Base-by-base conservation (phyloP, 2,888 invertebrate genomes). In the Graphium colonna region DNA sequence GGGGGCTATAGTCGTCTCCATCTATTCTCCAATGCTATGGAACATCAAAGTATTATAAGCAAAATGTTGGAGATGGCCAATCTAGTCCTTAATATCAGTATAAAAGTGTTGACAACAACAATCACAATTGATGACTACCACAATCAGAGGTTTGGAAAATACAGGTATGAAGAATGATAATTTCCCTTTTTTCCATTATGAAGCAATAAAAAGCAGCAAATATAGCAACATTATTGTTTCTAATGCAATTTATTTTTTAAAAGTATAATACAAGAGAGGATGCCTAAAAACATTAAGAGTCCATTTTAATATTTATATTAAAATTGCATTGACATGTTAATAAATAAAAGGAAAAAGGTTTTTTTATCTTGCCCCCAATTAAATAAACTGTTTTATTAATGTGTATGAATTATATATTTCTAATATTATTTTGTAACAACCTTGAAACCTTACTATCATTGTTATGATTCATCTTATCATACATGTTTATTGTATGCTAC, bases 1-100 rank as follows among this genome's bases (percentile, higher is more conserved):
- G 97, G 97, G 46, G 97, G 97, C 5, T 98, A 97, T 77, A 96
- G 96, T 60, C 91, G 98, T 51, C 88, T 98, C 64, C 98, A 98
- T 79, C 86, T 98, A 61, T 98, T 99, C 84, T 95, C 96, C 51
- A 85, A 85, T 64, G 93, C 96, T 1, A 91, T 93, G 60, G 94
- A 97, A 67, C 93, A 94, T 73, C 96, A 96, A 70, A 95, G 96
- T 61, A 94, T 99, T 52, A 94, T 97, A 60, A 94, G 94, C 70
- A 96, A 95, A 78, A 94, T 98, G 71, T 91, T 95, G 54, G 97
- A 98, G 69, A 93, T 94, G 73, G 96, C 98, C 0, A 91, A 92
- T 51, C 91, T 93, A 61, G 95, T 94, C 74, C 90, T 99, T 59
- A 97, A 95, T 53, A 93, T 96, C 58, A 93, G 91, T 61, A 95